These are phyloP conservation scores for Rotaria magnacalcarata DNA, from an alignment of 2,888 invertebrate genomes.

Conservation along the genomic window DNA sequence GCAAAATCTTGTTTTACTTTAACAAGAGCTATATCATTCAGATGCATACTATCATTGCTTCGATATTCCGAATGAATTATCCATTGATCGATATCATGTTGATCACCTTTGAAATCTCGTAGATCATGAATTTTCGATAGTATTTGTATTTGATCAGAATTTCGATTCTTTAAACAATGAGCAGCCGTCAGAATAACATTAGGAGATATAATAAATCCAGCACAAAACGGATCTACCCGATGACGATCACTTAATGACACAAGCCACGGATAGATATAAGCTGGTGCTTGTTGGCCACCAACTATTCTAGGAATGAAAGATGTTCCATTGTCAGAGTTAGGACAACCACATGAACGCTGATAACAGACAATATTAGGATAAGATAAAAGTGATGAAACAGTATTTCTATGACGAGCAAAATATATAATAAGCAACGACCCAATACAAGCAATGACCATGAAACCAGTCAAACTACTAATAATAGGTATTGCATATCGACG, in stretches of 20 bases:
- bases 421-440: neutral
- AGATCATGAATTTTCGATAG: neutral
- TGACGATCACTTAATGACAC: neutral
- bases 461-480: neutral
- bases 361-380: neutral
- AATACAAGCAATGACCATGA: neutral
- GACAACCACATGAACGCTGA: slow-evolving; percentile 1
- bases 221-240: slow-evolving; percentile 21
- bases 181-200: neutral
- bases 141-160: neutral
- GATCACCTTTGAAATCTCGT: neutral
- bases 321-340: neutral
- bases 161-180: slow-evolving; percentile 13
- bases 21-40: slow-evolving; percentile 20
- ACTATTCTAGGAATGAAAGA: neutral
- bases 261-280: neutral
- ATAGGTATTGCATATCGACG: neutral
- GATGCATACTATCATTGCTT: neutral
- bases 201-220: slow-evolving; percentile 19
- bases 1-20: neutral
- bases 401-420: neutral
- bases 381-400: neutral
- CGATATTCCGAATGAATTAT: neutral
- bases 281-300: slow-evolving; percentile 8
- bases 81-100: neutral